A percentile compares a stretch with the other conserved stretches of the same genome.
Conservation (phyloP, 1,140 invertebrate genomes). For the Goniozus legneri region DNA sequence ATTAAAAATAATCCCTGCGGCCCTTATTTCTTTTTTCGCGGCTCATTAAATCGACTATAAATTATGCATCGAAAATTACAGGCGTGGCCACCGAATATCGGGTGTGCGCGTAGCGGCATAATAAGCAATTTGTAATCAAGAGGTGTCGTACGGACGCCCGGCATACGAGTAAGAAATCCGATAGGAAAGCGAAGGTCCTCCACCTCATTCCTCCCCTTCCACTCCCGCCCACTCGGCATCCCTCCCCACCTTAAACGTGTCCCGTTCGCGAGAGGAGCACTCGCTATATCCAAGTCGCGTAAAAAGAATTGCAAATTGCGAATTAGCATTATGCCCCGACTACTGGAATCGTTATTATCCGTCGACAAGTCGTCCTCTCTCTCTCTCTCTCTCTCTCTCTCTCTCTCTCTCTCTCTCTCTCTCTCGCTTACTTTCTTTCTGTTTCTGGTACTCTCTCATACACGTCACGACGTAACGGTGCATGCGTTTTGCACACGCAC, state of each 20-base stretch:
- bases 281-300: too few species aligned
- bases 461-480: too few species aligned
- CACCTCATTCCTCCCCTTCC: conserved; percentile 2
- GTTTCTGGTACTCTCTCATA: too few species aligned
- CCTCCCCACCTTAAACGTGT: not conserved
- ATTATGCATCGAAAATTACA: conserved; percentile 57
- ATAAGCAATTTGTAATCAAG: conserved; percentile 56
- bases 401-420: too few species aligned
- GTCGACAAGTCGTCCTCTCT: conserved; percentile 4
- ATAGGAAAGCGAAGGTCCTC: conserved; percentile 19
- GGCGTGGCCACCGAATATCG: conserved; percentile 45
- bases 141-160: conserved; percentile 37
- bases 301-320: conserved; percentile 47
- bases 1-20: conserved; percentile 54
- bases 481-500: too few species aligned
- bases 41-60: conserved; percentile 56
- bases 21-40: conserved; percentile 48
- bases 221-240: not conserved
- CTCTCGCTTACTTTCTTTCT: too few species aligned
- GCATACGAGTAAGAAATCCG: conserved; percentile 44
- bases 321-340: conserved; percentile 41
- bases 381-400: too few species aligned
- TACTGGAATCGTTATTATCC: conserved; percentile 42
- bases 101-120: conserved; percentile 32
- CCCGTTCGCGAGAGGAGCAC: conserved; percentile 7